Base-by-base conservation (phyloP, 1,140 invertebrate genomes). In the Brachionus sp. region DNA sequence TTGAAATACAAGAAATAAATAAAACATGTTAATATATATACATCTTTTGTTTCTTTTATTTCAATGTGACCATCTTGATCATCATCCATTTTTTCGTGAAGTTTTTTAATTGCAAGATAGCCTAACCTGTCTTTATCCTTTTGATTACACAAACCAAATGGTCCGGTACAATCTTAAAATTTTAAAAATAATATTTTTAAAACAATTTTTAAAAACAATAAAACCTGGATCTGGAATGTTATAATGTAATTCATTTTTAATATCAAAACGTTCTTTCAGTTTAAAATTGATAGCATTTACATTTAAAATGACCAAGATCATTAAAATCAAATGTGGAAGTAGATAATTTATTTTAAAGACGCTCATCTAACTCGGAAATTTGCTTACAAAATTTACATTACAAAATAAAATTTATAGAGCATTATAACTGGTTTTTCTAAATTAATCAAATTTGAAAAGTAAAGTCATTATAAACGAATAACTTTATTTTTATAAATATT, bases 81-180 rank as follows among this genome's bases (percentile, higher is more conserved):
- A 73, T 83, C 82, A 29, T 83, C 82, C 66, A 83, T 70, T 73
- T 83, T 66, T 77, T 83, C 82, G 23, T 83, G 82, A 16, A 83
- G 33, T 39, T 16, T 66, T 83, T 70, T 83, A 25, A 83, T 83
- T 25, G 82, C 66, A n/a, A 64, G 16, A 53, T 53, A 50, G 16
- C 66, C 82, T 16, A 83, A 9, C 35, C 66, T 42, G 23, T 83
- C 66, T 75, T 83, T 83, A 44, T 83, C 82, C 7, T 50, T 23
- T 25, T 83, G 57, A 35, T 66, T 75, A 73, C 82, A 83, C 19
- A 83, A 25, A 13, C 64, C 64, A 75, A 75, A 83, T n/a, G 64
- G 44, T 9, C 82, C 82, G n/a, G 66, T 53, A 16, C 82, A 83
- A 25, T 83, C 82, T 83, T 12, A 29, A 3, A 25, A 44, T 12